A percentile compares a stretch with the other conserved stretches of the same genome.
These are phyloP conservation scores for Cavia aperea DNA, from an alignment of 2,113 vertebrate species.

Conservation along the genomic window DNA sequence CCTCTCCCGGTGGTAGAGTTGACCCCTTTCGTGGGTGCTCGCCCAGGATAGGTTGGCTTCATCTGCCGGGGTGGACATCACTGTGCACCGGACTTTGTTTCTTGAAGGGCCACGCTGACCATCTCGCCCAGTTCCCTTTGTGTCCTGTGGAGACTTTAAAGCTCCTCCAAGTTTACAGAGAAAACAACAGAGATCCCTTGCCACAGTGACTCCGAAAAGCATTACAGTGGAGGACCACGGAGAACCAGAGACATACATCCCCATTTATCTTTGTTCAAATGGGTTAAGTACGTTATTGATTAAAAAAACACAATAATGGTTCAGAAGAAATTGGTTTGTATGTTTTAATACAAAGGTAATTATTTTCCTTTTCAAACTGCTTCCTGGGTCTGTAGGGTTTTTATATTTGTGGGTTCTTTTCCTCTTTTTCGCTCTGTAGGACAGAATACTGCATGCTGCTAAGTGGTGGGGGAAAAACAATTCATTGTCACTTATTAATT, in stretches of 20 bases:
- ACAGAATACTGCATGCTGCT: not conserved
- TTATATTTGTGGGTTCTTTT: not conserved
- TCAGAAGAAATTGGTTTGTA: slow-evolving; percentile 26
- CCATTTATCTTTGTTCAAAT: not conserved
- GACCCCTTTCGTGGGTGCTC: rapidly evolving
- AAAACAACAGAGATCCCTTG: not conserved
- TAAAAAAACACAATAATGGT: not conserved
- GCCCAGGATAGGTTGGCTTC: not conserved
- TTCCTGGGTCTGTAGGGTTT: not conserved
- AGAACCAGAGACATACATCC: rapidly evolving
- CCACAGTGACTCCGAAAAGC: not conserved
- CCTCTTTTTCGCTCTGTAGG: not conserved
- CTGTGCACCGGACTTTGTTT: rapidly evolving
- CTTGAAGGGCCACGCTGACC: not conserved
- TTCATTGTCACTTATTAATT: not conserved
- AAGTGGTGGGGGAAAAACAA: not conserved
- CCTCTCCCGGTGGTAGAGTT: rapidly evolving
- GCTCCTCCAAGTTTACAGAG: not conserved
- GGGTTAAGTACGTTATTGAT: slow-evolving; percentile 22
- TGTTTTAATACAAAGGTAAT: slow-evolving; percentile 47
- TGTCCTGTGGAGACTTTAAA: not conserved
- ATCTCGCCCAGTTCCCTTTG: not conserved
- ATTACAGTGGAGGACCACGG: rapidly evolving
- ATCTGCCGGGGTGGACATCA: rapidly evolving
- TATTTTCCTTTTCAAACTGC: slow-evolving; percentile 19